Evolutionary conservation across 1,140 invertebrate species (phyloP), one percentile per base, ranked within the genome.

Genomic region (Penaeus vannamei): DNA sequence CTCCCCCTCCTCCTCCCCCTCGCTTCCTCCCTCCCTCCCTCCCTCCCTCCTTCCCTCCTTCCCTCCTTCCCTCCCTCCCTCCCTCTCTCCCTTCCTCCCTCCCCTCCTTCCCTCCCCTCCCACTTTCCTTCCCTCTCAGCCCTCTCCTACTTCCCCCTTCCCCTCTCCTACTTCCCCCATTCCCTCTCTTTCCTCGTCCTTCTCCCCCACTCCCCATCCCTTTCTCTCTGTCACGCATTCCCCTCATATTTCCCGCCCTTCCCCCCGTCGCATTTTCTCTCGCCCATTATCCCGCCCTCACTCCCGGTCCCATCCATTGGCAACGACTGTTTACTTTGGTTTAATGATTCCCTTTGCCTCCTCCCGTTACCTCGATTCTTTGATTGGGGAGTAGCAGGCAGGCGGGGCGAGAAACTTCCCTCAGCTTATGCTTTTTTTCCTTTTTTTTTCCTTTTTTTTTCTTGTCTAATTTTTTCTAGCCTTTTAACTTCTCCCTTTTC

Each of bases 1-100:
- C 80, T 77, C 59, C 64, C 90, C 91, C 85, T 66, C 86, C 79
- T 91, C 91, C 82, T 85, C 72, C 86, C 87, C 85, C 84, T 61
- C 81, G 26, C 84, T 72, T 80, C 77, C 29, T 59, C 59, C 66
- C 64, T 77, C 79, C 53, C 66, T 69, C 32, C 69, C 76, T 64
- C 80, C 62, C 60, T 86, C 32, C 80, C 26, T 36, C 26, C 19
- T 60, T 61, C 36, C 80, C 83, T 42, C 14, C 84, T 83, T 60
- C 76, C 59, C 59, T 42, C 82, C 91, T 89, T 69, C 91, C 89
- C 85, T 90, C 61, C 61, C 60, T 42, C 29, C 29, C 69, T 26
- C 7, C 60, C 23, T 22, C 19, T 36, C 79, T 66, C 77, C 36
- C 62, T 8, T 53, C 64, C 23, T 26, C 59, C 23, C 26, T 59